Conservation (phyloP, 2,888 invertebrate genomes). For the Epinotia ramella region DNA sequence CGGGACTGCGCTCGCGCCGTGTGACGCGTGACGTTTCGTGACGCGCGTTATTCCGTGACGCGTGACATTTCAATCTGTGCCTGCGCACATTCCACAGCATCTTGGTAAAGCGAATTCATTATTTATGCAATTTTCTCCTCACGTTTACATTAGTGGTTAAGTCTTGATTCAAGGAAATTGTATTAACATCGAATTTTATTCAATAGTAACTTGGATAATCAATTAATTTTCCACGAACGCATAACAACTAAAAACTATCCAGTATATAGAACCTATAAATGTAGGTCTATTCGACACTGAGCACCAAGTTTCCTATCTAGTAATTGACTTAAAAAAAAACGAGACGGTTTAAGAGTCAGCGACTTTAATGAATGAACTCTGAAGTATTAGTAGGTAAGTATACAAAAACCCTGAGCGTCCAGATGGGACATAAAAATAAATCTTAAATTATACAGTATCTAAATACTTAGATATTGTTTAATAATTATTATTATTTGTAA, state of each 20-base stretch:
- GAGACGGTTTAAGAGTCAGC: no score
- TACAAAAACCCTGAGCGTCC: no score
- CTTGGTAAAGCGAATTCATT: conserved; percentile 31
- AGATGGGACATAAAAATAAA: no score
- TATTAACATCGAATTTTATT: not conserved
- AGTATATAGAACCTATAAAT: no score
- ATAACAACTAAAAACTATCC: not conserved
- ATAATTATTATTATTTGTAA: no score
- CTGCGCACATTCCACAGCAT: conserved; percentile 30
- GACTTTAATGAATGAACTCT: no score
- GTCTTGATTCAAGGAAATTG: conserved; percentile 8
- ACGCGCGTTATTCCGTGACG: conserved; percentile 32
- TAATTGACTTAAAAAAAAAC: no score
- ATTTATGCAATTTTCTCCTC: conserved; percentile 25
- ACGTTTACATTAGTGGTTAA: not conserved
- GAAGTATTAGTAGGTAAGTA: no score
- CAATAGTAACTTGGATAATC: not conserved
- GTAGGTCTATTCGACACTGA: not conserved
- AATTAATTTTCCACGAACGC: not conserved
- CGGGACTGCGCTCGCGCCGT: conserved; percentile 28
- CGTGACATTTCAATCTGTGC: conserved; percentile 51
- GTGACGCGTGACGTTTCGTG: conserved; percentile 31
- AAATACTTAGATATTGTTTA: no score
- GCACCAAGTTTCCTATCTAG: not conserved
- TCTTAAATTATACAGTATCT: no score